These are phyloP conservation scores for Hemicrepidius hirtus DNA, from an alignment of 2,888 invertebrate species.

Conservation along the genomic window DNA sequence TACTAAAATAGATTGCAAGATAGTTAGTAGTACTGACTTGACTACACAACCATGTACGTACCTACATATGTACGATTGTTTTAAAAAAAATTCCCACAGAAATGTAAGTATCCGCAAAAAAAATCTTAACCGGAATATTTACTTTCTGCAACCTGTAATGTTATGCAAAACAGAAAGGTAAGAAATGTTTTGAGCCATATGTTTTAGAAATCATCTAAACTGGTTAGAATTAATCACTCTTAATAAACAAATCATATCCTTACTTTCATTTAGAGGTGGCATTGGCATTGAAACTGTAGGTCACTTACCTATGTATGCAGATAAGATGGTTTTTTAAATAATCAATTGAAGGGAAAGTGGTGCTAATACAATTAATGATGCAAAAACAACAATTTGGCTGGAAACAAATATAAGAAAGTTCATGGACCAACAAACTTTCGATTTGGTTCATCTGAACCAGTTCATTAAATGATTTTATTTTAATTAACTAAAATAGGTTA, in stretches of 20 bases:
- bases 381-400: background rate
- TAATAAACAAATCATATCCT: background rate
- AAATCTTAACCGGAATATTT: background rate
- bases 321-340: background rate
- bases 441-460: constrained; percentile 14
- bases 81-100: constrained; percentile 2
- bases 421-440: background rate
- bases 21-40: constrained; percentile 14
- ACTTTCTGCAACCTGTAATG: background rate
- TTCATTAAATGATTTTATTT: constrained; percentile 5
- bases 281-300: constrained; percentile 6
- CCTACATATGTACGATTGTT: background rate
- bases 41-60: background rate
- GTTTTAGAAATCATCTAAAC: constrained; percentile 4
- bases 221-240: background rate
- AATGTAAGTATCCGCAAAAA: background rate
- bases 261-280: constrained; percentile 3
- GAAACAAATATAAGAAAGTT: constrained; percentile 14
- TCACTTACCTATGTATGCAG: constrained; percentile 18
- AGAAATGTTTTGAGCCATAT: background rate
- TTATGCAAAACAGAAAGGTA: constrained; percentile 11
- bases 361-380: constrained; percentile 14
- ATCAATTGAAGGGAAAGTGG: constrained; percentile 2
- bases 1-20: background rate
- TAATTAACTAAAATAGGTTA: constrained; percentile 4